phyloP scores from a whole-genome alignment of 2,888 invertebrate genomes.

The Spialia ferax region DNA sequence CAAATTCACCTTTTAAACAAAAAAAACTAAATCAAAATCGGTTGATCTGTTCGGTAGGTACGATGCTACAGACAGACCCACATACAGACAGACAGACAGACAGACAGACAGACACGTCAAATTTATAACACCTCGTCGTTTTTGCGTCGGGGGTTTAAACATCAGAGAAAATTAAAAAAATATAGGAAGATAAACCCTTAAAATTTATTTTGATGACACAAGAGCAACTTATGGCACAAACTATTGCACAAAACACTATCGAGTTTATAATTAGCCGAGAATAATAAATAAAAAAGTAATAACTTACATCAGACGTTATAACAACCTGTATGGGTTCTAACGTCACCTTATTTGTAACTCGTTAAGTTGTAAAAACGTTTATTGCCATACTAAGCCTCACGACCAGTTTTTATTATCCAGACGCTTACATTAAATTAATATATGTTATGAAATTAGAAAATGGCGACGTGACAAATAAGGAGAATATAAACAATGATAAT shows the following conservation, averaged over 20 bases:
- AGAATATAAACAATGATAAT: neutral
- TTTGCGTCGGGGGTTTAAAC: too few species aligned
- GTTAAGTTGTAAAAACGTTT: slow-evolving; percentile 40
- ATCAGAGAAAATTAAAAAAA: too few species aligned
- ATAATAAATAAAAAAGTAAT: slow-evolving; percentile 33
- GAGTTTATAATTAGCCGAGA: neutral
- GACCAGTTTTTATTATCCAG: slow-evolving; percentile 22
- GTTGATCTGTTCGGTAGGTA: too few species aligned
- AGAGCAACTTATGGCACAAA: neutral
- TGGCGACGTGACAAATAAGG: neutral
- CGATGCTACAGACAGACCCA: too few species aligned
- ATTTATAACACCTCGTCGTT: too few species aligned
- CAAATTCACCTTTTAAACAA: too few species aligned
- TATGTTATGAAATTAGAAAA: slow-evolving; percentile 8
- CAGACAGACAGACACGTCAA: too few species aligned
- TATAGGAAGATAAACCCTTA: too few species aligned
- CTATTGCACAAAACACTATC: neutral
- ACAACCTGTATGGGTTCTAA: slow-evolving; percentile 14
- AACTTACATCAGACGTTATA: slow-evolving; percentile 21
- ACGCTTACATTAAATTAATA: slow-evolving; percentile 20
- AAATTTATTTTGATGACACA: too few species aligned
- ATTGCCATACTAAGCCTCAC: slow-evolving; percentile 17
- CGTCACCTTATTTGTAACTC: slow-evolving; percentile 35
- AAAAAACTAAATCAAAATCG: too few species aligned
- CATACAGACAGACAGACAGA: too few species aligned